Conservation (phyloP, 2,888 invertebrate species). For the Tortrix viridana region DNA sequence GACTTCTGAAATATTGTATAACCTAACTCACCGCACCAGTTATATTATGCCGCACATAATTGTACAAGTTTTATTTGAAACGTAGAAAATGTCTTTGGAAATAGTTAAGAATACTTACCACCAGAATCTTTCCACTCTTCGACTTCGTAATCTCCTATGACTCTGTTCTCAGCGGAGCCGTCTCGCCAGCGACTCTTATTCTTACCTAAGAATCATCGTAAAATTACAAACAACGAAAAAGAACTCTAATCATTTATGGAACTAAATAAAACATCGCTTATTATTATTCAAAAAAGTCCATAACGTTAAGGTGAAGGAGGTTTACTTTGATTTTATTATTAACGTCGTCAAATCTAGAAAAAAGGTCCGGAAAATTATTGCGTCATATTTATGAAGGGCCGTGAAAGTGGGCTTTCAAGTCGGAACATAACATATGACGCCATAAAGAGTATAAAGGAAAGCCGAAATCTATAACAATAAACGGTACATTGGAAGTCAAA, state of each 20-base stretch:
- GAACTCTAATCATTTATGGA: too few species aligned
- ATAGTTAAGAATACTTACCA: constrained; percentile 70
- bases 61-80: too few species aligned
- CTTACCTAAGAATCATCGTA: constrained; percentile 69
- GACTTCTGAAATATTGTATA: too few species aligned
- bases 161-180: constrained; percentile 84
- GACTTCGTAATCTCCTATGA: constrained; percentile 87
- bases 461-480: constrained; percentile 78
- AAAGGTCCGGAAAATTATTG: constrained; percentile 60
- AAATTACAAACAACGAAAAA: constrained; percentile 45
- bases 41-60: too few species aligned
- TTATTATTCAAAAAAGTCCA: constrained; percentile 3
- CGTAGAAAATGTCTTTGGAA: too few species aligned
- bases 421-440: constrained; percentile 67
- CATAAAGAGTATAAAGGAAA: constrained; percentile 70
- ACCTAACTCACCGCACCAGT: too few species aligned
- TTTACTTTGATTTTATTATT: constrained; percentile 23
- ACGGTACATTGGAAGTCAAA: constrained; percentile 77
- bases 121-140: constrained; percentile 89
- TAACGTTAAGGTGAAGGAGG: constrained; percentile 4
- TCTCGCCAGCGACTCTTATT: constrained; percentile 84
- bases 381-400: constrained; percentile 53
- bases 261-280: background rate
- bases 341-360: constrained; percentile 42
- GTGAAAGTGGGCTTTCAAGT: constrained; percentile 66